A percentile compares a stretch with the other conserved stretches of the same genome.
Conservation (phyloP, 2,888 invertebrate species). For the Chorisops tibialis region DNA sequence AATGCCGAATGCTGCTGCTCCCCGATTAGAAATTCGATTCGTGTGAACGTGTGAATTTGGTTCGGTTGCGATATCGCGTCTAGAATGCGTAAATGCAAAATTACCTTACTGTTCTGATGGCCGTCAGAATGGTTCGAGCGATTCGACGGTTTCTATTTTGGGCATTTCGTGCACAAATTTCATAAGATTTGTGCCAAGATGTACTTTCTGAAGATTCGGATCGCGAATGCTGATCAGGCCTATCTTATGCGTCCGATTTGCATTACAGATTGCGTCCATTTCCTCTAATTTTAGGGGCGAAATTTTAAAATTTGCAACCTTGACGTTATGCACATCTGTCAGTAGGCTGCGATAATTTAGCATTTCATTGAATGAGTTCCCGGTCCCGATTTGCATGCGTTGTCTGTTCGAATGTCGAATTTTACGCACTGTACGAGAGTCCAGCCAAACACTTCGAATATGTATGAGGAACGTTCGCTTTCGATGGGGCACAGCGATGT, state of each 20-base stretch:
- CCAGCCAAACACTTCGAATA: background rate
- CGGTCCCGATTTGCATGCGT: background rate
- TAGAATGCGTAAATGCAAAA: constrained; percentile 18
- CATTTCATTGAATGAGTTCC: constrained; percentile 16
- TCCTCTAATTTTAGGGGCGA: background rate
- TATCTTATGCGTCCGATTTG: constrained; percentile 10
- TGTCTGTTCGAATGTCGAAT: background rate
- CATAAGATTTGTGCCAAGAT: background rate
- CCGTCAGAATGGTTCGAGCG: background rate
- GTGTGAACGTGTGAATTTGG: background rate
- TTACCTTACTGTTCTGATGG: background rate
- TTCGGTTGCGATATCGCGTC: background rate
- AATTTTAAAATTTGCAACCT: background rate
- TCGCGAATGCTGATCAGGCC: constrained; percentile 2
- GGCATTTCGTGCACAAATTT: constrained; percentile 3
- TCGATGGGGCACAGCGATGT: background rate
- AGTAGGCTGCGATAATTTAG: background rate
- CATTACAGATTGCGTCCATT: constrained; percentile 11
- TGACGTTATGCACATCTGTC: constrained; percentile 3
- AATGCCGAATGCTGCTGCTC: constrained; percentile 1
- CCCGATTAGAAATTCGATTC: constrained; percentile 4
- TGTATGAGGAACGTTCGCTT: constrained; percentile 6
- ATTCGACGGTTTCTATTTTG: background rate
- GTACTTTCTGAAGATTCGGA: constrained; percentile 6
- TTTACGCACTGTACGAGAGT: background rate